Evolutionary conservation across 2,113 vertebrate species (phyloP).

Genomic region (Diglossa brunneiventris): DNA sequence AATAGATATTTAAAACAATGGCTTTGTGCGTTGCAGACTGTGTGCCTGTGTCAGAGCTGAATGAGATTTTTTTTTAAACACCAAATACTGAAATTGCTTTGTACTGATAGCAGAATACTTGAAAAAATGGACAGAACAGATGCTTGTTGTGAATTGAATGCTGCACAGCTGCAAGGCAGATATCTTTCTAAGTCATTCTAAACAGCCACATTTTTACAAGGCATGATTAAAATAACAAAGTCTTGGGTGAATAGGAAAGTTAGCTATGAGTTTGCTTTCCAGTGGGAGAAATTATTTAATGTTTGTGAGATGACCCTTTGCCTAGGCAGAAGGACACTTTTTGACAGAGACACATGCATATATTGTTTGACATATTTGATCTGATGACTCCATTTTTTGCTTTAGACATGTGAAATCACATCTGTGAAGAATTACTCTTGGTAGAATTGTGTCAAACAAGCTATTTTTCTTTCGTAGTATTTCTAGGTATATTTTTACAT

Average conservation of each 20-base stretch:
- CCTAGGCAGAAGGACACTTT: not conserved
- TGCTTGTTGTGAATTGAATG: not conserved
- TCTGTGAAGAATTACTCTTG: not conserved
- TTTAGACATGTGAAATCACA: not conserved
- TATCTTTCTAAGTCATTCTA: not conserved
- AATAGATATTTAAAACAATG: not conserved
- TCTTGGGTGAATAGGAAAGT: not conserved
- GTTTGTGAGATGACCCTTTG: not conserved
- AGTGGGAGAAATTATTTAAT: not conserved
- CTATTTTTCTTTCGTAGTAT: not conserved
- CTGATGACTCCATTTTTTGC: not conserved
- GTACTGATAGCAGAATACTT: not conserved
- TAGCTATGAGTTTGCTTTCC: not conserved
- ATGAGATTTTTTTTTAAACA: not conserved
- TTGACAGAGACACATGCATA: not conserved
- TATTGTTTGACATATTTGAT: not conserved
- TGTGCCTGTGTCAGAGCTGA: not conserved
- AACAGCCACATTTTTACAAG: not conserved
- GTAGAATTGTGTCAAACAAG: not conserved
- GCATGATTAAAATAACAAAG: not conserved
- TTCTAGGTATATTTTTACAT: conserved; percentile 53
- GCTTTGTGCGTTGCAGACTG: not conserved
- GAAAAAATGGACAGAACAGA: not conserved
- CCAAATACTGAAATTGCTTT: not conserved
- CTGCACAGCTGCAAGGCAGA: not conserved